Evolutionary conservation across 2,113 vertebrate species (phyloP), one percentile per base, ranked within the genome.

Genomic region (Oostethus manadensis): DNA sequence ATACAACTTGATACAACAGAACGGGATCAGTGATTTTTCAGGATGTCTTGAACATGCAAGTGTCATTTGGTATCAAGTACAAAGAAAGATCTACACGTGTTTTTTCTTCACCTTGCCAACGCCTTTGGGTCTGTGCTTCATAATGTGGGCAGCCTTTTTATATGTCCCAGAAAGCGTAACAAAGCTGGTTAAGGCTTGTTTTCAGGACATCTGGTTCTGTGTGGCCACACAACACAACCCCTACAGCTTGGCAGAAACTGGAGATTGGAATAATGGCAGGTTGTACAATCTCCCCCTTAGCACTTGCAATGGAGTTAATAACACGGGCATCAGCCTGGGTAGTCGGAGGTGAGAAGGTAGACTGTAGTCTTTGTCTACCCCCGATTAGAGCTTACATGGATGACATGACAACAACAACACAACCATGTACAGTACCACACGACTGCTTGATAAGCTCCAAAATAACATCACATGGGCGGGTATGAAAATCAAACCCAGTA

Each of bases 401-500:
- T 5, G 45, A 46, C 45, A 46, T 46, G 45, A n/a, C 21, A 8
- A 50, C 58, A 60, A n/a, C 47, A 40, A 62, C 38, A 26, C 45
- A 53, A 21, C 2, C 49, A 44, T 62, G 49, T 40, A n/a, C n/a
- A n/a, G n/a, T n/a, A 62, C 49, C 1, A 44, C 16, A 45, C 17
- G 10, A 4, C 2, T 53, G 47, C 38, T 23, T 0, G 1, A 53
- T 2, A 51, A 62, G 44, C 60, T 53, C 13, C 20, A 62, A 6
- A 16, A 17, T 15, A 53, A 62, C 49, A 53, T 51, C 13, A 1
- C 29, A 8, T 33, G 46, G 33, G 58, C 47, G 13, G 1, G 20
- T 17, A 60, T 42, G 47, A 33, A 60, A 3, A 1, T 60, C 17
- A 60, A 51, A 38, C 33, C 58, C 3, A 17, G 58, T 35, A 53